Base-by-base conservation (phyloP, 1,140 invertebrate species). In the Amphibalanus amphitrite region DNA sequence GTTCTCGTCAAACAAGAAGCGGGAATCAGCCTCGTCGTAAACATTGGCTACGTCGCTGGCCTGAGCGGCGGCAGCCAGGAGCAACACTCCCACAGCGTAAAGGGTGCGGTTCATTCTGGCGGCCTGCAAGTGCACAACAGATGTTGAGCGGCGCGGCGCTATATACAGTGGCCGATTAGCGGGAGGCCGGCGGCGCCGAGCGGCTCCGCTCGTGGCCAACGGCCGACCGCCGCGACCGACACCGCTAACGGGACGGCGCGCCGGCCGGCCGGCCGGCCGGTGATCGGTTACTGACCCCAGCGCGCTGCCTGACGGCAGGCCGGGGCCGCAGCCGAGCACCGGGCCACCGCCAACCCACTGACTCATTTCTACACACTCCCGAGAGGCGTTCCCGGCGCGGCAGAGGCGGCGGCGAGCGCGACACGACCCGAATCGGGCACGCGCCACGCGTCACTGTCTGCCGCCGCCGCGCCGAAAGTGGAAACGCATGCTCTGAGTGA, bases 21-120 rank as follows among this genome's bases (percentile, higher is more conserved):
- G 65, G 65, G 65, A 10, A 17, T 67, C 65, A 28, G 65, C 65
- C 65, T 67, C 65, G 65, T 67, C 65, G 28, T 67, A 67, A 28
- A 67, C 26, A 26, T 26, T 28, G 65, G 10, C 23, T 6, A 67
- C 10, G 3, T 67, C 65, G 65, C 28, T 67, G 17, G 65, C 65
- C 6, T 67, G 65, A 1, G n/a, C 65, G 26, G n/a, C 10, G n/a
- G 65, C 65, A 10, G 28, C 65, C 3, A 67, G 8, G 26, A 67
- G n/a, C 65, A 67, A 17, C n/a, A 67, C 65, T 10, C 20, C 65
- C 3, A 67, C 10, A 8, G 28, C 65, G 65, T 3, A 67, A 26
- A 67, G 65, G n/a, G 28, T 28, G 23, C 65, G 65, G 26, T 28
- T 67, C 28, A 59, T 67, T 67, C 26, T 28, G 26, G 10, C 10